phyloP scores from a whole-genome alignment of 2,797 vertebrate species.

The Catharus ustulatus region DNA sequence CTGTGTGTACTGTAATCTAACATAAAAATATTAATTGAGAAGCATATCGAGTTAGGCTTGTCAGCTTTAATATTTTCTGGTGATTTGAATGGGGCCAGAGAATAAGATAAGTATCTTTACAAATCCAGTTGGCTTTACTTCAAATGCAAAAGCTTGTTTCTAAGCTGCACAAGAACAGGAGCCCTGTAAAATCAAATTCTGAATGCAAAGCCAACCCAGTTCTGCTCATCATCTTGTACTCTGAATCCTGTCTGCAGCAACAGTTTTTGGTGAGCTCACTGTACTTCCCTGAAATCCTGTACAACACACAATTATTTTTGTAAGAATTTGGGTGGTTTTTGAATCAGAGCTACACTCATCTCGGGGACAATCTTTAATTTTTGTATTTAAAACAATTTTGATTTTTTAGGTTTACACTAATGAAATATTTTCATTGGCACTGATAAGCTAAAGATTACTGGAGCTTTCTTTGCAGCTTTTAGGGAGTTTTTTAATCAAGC shows the following conservation, averaged over 20 bases:
- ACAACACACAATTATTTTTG: not conserved
- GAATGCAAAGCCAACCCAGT: conserved; percentile 33
- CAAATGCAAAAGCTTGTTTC: conserved; percentile 4
- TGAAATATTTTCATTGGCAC: not conserved
- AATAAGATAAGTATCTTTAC: conserved; percentile 38
- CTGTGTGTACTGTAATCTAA: not conserved
- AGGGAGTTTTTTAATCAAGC: not conserved
- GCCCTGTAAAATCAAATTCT: not conserved
- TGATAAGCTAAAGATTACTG: not conserved
- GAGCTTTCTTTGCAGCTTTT: not conserved
- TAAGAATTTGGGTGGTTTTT: not conserved
- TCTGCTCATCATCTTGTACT: conserved; percentile 2
- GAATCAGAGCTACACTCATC: not conserved
- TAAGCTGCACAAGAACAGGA: conserved; percentile 14
- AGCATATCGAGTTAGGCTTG: not conserved
- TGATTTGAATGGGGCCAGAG: conserved; percentile 7
- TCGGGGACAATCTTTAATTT: not conserved
- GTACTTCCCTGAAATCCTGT: not conserved
- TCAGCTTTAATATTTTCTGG: conserved; percentile 38
- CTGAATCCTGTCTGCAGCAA: not conserved
- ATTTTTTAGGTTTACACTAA: not conserved
- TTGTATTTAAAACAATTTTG: not conserved
- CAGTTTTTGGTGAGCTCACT: not conserved
- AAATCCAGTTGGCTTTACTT: conserved; percentile 40
- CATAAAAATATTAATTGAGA: conserved; percentile 6